Evolutionary conservation across 1,140 invertebrate genomes (phyloP), one percentile per base, ranked within the genome.

Genomic region (Magallana ariakensis): DNA sequence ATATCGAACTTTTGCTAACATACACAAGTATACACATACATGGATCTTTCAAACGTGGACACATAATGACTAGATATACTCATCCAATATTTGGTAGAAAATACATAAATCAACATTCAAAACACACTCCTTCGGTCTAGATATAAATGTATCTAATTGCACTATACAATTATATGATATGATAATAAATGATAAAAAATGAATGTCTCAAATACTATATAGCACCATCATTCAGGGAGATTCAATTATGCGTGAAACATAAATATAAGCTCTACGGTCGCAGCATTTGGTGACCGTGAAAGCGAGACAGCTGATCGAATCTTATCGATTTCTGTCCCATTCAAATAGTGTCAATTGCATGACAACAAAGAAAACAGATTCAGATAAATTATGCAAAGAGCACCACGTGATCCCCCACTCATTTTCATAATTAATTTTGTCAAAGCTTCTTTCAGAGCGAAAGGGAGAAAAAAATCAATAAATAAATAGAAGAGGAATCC

Each of bases 381-480:
- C 66, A 11, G 22, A 75, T 75, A 75, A 75, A 75, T 75, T 75
- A 75, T 75, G 66, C 66, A 75, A 75, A 75, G 19, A 26, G 66
- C 33, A 75, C 33, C 66, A 75, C 66, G 66, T 75, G 66, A 22
- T 33, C 22, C 22, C 22, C 11, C 66, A 26, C 66, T 26, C 62
- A 75, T 75, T 75, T 75, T 75, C 66, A 75, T 75, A 75, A 75
- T 75, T 75, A 75, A 75, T 75, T 75, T 75, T 75, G 66, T 75
- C 8, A 75, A 11, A 22, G 66, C 66, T 75, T 26, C 33, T 26
- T 75, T 75, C 19, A 26, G 26, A 75, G 19, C 19, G 22, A 22
- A 13, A 46, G 33, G 10, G 19, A 11, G 66, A 26, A 33, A 75
- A 75, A 75, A 75, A 75, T 75, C 66, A 75, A 75, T 75, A 75